Evolutionary conservation across 2,888 invertebrate genomes (phyloP), one percentile per base, ranked within the genome.

Genomic region (Drosophila putrida): DNA sequence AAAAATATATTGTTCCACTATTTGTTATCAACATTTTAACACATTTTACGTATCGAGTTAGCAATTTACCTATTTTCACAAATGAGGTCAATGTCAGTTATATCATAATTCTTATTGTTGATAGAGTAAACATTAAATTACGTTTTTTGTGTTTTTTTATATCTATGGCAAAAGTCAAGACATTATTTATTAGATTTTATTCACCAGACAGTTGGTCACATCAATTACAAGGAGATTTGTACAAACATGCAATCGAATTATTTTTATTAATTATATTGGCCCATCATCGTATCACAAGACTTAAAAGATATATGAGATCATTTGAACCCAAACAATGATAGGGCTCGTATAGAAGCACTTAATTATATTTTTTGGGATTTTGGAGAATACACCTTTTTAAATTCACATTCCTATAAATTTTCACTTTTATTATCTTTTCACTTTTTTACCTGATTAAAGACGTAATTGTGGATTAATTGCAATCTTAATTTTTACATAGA

Each of bases 241-340:
- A 50, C 27, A 47, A 78, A 39, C 71, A 67, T 65, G 88, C 87
- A 88, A 84, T 88, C 76, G 84, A 84, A 82, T 83, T 86, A 80
- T 76, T 83, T 81, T 79, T 78, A 75, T 75, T 75, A 78, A 75
- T 75, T 69, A 78, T 71, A 83, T 68, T 83, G 88, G 80, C 69
- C 88, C 83, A 82, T 83, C 88, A 82, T 74, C 63, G 80, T 59
- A 82, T 82, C 86, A 80, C 80, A 82, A 85, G 86, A 75, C 88
- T 88, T 83, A 85, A 82, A 80, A 77, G 71, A 75, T 85, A 80
- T 81, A 60, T 68, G 58, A 28, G 47, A 25, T 33, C 11, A 13
- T 15, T 46, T 50, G 15, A 54, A 10, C 33, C 41, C 55, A 44
- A 35, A 15, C 44, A 51, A 53, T 69, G 54, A 25, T 59, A 41